Base-by-base conservation (phyloP, 2,888 invertebrate species). In the Neoscelio sp. region DNA sequence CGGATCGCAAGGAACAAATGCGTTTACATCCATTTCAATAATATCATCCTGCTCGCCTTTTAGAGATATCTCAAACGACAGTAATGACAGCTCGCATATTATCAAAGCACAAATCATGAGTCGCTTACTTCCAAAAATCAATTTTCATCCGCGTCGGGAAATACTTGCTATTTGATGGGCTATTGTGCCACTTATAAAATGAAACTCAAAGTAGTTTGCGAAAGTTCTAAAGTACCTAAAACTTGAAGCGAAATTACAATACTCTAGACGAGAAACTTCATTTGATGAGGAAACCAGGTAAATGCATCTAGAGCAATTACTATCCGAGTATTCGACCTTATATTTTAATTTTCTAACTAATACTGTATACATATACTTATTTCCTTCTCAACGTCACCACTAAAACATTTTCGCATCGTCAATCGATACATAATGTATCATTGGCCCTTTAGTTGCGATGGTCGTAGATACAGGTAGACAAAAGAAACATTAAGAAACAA, bases 191-290 rank as follows among this genome's bases (percentile, higher is more conserved):
- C 56, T 74, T 74, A 65, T 64, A 65, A 74, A 58, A 74, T 56
- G 74, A 65, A 73, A 65, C 58, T 74, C 15, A 1, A 48, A 58
- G 60, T 58, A 65, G 38, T 58, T 65, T 48, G 40, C 15, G 35
- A 38, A 50, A 65, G 48, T 74, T 74, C 15, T 20, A 46, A 73
- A 65, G 74, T 48, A 48, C 73, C 56, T 46, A 28, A 74, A 74
- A 74, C 48, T 74, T 65, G 44, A 56, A 64, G 38, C 48, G 65
- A 65, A 74, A 74, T 74, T 74, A 65, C 56, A 74, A 74, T 74
- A 65, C 56, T 65, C 56, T 30, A 52, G 74, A 65, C 44, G 54
- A 40, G 74, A 46, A 73, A 73, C 40, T 74, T 65, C 58, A 58
- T 74, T 74, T 48, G 38, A 56, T 48, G 65, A 74, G 54, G 46